Base-by-base conservation (phyloP, 2,113 vertebrate species). In the Leuciscus idus region DNA sequence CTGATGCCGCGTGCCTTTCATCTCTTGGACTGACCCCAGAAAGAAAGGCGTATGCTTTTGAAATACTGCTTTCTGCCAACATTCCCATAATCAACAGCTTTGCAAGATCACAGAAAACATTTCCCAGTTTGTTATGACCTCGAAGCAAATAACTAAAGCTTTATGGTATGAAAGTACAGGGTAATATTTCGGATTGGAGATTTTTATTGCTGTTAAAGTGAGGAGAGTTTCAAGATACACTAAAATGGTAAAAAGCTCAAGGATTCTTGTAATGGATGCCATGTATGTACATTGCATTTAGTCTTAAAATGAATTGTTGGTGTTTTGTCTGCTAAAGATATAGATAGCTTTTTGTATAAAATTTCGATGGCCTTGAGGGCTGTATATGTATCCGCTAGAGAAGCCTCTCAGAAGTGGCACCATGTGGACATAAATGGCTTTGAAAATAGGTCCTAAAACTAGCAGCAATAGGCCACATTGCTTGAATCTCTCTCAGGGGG, bases 1-100 rank as follows among this genome's bases (percentile, higher is more conserved):
- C 80, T 84, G 88, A 84, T 70, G 72, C 70, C 75, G 30, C 13
- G 15, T 74, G 50, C 21, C 55, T 89, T 87, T 87, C 79, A 87
- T 89, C 70, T 84, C 23, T 50, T 83, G 73, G 81, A 39, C 48
- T 52, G n/a, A 39, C 48, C 72, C 57, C 70, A 86, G 68, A 68
- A 70, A n/a, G 30, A 76, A 86, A 55, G 23, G 84, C 48, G 46
- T 84, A 33, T 84, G 28, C 81, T 81, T 61, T 75, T 86, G 82
- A 84, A 89, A 84, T 59, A 66, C 72, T 70, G 59, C 43, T 73
- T 86, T 79, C 62, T 55, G 39, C 55, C 39, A 48, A 55, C 64
- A 77, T 39, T 11, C 30, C 28, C 55, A 61, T 70, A 43, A 85
- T 64, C 57, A 39, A 46, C 48, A 73, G 55, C 46, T 43, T 30